Evolutionary conservation across 2,797 vertebrate genomes (phyloP), one percentile per base, ranked within the genome.

Genomic region (Anabas testudineus): DNA sequence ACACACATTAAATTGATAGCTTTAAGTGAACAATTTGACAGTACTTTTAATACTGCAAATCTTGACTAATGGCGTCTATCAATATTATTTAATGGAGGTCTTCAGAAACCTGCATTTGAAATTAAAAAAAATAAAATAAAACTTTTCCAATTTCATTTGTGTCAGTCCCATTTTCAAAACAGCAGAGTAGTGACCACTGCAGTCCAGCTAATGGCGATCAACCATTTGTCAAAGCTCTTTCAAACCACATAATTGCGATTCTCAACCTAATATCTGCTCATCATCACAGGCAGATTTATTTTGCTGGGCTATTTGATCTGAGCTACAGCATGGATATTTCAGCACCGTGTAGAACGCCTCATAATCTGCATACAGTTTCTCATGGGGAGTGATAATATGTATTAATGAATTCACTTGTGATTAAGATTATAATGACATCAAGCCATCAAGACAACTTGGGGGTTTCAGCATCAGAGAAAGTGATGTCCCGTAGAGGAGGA

Each of bases 371-470:
- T 9, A 30, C n/a, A n/a, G n/a, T n/a, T n/a, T 69, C 74, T 74
- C 81, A 2, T 1, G 18, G 81, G 73, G 66, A 32, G 21, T 0
- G 39, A 26, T 12, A 6, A 46, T 32, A 55, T 45, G 10, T 56
- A 28, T 15, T 13, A 67, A 66, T 41, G 39, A 56, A 65, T 5
- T 2, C 39, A 32, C 46, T 15, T 55, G 68, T 81, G 83, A 80
- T 84, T 72, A 74, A 59, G 64, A 58, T 49, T 52, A 34, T 41
- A 56, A 64, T 46, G 79, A 80, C 64, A 62, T 58, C 43, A 43
- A 13, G 53, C 32, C 2, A 52, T 78, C 19, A 42, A 43, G 63
- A 37, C 66, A 51, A 71, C 34, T 32, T 53, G 19, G 58, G 43
- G 46, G 64, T 70, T 69, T 72, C 4, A 67, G 60, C 26, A 12